Conservation (phyloP, 2,797 vertebrate species). For the Karalla daura region DNA sequence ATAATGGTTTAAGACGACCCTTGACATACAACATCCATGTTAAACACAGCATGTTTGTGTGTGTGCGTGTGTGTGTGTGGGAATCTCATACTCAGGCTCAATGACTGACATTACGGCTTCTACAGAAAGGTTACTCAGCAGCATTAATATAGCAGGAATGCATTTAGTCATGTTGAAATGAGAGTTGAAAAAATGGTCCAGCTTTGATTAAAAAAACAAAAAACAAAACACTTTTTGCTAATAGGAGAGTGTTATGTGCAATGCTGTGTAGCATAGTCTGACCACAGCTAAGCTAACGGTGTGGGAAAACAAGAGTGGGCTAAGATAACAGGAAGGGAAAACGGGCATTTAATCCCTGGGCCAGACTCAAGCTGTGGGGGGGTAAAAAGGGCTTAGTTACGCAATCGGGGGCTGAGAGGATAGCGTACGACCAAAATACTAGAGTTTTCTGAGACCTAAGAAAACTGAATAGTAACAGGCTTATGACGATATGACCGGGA, state of each 20-base stretch:
- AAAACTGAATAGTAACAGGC: constrained; percentile 67
- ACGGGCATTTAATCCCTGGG: constrained; percentile 75
- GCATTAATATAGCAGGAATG: not conserved
- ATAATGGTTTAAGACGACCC: constrained; percentile 60
- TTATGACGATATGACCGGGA: constrained; percentile 48
- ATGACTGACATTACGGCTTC: constrained; percentile 4
- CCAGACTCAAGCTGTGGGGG: constrained; percentile 80
- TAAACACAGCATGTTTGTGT: constrained; percentile 35
- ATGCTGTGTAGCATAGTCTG: constrained; percentile 17
- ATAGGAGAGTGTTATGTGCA: constrained; percentile 10
- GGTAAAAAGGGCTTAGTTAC: constrained; percentile 76
- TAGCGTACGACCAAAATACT: constrained; percentile 60
- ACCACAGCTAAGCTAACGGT: constrained; percentile 50
- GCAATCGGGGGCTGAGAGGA: constrained; percentile 68
- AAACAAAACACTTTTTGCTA: not conserved
- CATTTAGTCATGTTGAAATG: constrained; percentile 1
- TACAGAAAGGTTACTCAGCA: constrained; percentile 2
- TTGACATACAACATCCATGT: constrained; percentile 33
- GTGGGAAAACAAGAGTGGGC: constrained; percentile 72
- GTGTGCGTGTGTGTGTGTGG: constrained; percentile 17
- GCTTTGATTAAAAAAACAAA: constrained; percentile 1
- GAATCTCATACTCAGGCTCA: constrained; percentile 10
- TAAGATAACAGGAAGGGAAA: constrained; percentile 78
- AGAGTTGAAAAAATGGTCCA: not conserved
- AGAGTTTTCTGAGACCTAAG: constrained; percentile 53